Conservation (phyloP, 2,888 invertebrate genomes). For the Augochlorella aurata region DNA sequence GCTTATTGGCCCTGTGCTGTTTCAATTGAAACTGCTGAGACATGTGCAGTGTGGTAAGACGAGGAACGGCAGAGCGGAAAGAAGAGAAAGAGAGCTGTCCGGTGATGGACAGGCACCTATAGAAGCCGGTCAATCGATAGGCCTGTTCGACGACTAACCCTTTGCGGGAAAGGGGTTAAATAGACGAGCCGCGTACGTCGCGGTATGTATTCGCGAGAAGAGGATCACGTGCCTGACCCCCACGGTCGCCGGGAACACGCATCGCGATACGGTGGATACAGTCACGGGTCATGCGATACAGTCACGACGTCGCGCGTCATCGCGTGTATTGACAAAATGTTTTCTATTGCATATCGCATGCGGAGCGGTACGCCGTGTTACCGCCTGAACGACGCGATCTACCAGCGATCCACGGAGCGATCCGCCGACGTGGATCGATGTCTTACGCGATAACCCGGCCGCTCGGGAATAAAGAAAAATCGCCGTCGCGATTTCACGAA, state of each 20-base stretch:
- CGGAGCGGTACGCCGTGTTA: slow-evolving; percentile 51
- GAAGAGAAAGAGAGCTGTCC: not conserved
- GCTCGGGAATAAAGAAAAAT: not conserved
- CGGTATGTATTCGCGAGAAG: slow-evolving; percentile 25
- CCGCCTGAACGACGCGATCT: slow-evolving; percentile 19
- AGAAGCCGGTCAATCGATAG: slow-evolving; percentile 33
- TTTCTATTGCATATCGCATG: slow-evolving; percentile 60
- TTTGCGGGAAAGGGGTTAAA: slow-evolving; percentile 37
- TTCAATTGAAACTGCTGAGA: too few relatives aligned
- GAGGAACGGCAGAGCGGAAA: not conserved
- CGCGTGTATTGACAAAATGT: slow-evolving; percentile 58
- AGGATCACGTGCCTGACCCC: slow-evolving; percentile 54
- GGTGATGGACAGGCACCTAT: not conserved
- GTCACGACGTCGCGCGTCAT: slow-evolving; percentile 45
- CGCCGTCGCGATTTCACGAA: slow-evolving; percentile 18
- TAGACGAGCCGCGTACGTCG: slow-evolving; percentile 25
- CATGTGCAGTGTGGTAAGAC: too few relatives aligned
- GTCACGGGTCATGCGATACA: slow-evolving; percentile 46
- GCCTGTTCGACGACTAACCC: slow-evolving; percentile 38
- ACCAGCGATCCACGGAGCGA: not conserved
- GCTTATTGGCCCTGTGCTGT: too few relatives aligned
- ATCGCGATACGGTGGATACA: slow-evolving; percentile 15
- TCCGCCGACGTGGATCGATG: slow-evolving; percentile 16
- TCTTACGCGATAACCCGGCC: slow-evolving; percentile 14
- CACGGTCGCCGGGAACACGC: slow-evolving; percentile 44